These are phyloP conservation scores for Agapetus fuscipes DNA, from an alignment of 2,888 invertebrate species.

Conservation along the genomic window DNA sequence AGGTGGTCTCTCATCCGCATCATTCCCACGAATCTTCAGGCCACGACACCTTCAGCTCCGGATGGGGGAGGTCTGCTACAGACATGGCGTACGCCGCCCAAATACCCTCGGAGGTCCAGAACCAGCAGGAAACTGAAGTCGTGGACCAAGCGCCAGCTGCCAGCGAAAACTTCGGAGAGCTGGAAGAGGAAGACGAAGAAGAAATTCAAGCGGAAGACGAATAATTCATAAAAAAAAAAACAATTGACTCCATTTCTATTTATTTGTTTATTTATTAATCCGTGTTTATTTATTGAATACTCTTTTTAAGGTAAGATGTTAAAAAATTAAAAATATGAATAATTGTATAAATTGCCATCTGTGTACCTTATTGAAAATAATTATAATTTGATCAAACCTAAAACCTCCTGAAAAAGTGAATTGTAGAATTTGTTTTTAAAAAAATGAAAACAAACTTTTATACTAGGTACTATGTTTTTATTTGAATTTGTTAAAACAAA, in stretches of 20 bases:
- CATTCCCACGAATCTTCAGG: slow-evolving; percentile 38
- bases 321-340: too few species aligned
- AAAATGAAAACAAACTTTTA: neutral
- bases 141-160: neutral
- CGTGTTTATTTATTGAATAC: neutral
- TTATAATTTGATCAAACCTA: too few species aligned
- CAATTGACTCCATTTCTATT: neutral
- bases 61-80: slow-evolving; percentile 23
- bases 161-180: too few species aligned
- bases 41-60: slow-evolving; percentile 20
- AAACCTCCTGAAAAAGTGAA: too few species aligned
- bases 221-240: neutral
- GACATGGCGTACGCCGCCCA: slow-evolving; percentile 56
- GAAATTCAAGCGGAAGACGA: too few species aligned
- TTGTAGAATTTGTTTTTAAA: neutral
- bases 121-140: neutral
- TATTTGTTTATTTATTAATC: neutral
- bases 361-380: too few species aligned
- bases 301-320: too few species aligned
- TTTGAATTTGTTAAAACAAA: too few species aligned
- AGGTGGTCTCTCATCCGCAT: slow-evolving; percentile 64
- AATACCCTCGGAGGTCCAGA: slow-evolving; percentile 28
- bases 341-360: too few species aligned
- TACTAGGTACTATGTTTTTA: too few species aligned
- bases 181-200: neutral